These are phyloP conservation scores for Rhabdomys dilectus DNA, from an alignment of 2,113 vertebrate genomes.

Conservation along the genomic window DNA sequence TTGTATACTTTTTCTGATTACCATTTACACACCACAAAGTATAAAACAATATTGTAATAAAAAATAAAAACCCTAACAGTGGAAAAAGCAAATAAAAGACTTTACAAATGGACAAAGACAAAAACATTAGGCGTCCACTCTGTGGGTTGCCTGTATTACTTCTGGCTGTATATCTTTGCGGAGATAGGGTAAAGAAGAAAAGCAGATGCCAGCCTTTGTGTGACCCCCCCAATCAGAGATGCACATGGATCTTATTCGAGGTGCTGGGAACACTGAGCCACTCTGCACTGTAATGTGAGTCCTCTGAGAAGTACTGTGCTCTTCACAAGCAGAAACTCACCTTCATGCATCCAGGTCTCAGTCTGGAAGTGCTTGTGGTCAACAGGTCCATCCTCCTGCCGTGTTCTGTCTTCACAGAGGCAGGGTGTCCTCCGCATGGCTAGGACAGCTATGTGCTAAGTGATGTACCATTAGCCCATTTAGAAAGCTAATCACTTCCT, in stretches of 20 bases:
- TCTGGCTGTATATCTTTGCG: neutral
- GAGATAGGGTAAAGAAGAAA: neutral
- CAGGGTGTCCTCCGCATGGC: neutral
- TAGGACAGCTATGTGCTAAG: neutral
- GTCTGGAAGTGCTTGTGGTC: neutral
- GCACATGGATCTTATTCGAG: neutral
- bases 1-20: neutral
- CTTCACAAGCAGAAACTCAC: neutral
- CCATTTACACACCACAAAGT: neutral
- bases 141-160: neutral
- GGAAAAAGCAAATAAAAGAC: neutral
- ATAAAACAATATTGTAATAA: neutral
- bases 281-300: rapidly evolving
- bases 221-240: neutral
- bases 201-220: neutral
- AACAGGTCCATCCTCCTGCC: neutral
- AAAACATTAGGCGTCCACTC: neutral
- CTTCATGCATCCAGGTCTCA: no score
- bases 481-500: neutral
- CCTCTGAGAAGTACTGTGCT: no score
- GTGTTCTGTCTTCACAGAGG: neutral
- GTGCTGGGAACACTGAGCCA: neutral
- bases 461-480: neutral
- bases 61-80: neutral
- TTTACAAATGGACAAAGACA: neutral